Conservation (phyloP, 2,797 vertebrate species). For the Danionella dracula region DNA sequence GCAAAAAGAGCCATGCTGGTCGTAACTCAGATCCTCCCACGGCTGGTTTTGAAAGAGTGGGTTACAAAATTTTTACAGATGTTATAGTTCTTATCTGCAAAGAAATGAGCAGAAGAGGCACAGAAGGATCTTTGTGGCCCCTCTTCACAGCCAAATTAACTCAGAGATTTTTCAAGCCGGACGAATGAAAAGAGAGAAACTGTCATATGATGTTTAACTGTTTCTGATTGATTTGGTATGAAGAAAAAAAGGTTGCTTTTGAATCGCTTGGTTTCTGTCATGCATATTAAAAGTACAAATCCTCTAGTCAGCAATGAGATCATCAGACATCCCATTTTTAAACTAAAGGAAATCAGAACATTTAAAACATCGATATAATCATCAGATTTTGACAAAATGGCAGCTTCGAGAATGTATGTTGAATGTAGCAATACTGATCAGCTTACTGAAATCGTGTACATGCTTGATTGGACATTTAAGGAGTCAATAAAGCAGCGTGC, state of each 20-base stretch:
- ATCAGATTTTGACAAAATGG: not conserved
- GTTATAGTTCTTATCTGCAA: conserved; percentile 33
- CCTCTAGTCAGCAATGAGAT: not conserved
- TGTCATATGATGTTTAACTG: not conserved
- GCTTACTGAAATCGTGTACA: not conserved
- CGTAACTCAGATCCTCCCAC: conserved; percentile 26
- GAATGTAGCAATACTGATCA: not conserved
- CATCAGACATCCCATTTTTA: not conserved
- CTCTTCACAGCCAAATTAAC: conserved; percentile 17
- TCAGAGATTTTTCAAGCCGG: not conserved
- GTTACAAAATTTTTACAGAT: conserved; percentile 33
- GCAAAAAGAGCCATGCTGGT: not conserved
- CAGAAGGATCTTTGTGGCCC: conserved; percentile 43
- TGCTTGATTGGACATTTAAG: no score
- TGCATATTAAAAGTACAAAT: not conserved
- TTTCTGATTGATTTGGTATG: no score
- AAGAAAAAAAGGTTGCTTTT: not conserved
- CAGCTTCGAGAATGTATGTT: not conserved
- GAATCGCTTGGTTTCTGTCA: not conserved
- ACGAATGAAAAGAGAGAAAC: not conserved
- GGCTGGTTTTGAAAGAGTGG: not conserved
- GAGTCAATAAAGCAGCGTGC: no score
- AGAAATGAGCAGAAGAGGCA: conserved; percentile 46
- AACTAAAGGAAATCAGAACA: conserved; percentile 1
- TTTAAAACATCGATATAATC: not conserved